A percentile compares a stretch with the other conserved stretches of the same genome.
Conservation (phyloP, 2,797 vertebrate species). For the Forpus xanthops region DNA sequence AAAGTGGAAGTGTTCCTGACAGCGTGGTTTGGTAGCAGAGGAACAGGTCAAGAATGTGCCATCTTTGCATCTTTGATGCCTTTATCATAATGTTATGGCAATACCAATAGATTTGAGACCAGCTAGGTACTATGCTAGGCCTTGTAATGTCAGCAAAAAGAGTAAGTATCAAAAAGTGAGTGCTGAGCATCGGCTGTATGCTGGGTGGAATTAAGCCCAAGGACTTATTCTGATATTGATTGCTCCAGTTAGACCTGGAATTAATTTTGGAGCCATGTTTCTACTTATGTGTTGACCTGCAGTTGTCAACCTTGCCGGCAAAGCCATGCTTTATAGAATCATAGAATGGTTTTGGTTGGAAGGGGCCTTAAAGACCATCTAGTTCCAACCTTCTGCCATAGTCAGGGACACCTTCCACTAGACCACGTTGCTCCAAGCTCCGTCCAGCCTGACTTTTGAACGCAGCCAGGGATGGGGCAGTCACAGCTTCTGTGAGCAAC, state of each 20-base stretch:
- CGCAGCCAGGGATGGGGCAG: not conserved
- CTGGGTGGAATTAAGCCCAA: not conserved
- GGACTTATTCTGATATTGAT: not conserved
- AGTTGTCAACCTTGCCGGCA: not conserved
- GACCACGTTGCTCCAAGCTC: not conserved
- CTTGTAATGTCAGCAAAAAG: not conserved
- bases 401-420: not conserved
- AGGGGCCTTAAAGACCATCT: not conserved
- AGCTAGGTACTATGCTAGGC: fast-evolving
- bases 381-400: not conserved
- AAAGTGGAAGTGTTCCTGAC: not conserved
- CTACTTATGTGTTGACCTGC: not conserved
- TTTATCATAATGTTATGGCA: fast-evolving
- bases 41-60: not conserved
- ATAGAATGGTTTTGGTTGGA: not conserved
- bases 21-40: fast-evolving
- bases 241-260: not conserved
- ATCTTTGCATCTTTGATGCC: not conserved
- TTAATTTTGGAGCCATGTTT: not conserved
- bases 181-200: not conserved
- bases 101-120: no score
- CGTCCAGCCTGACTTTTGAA: not conserved
- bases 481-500: not conserved
- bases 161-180: not conserved
- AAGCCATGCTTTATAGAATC: not conserved